Percentiles rank a stretch among this genome's conserved stretches.
Conservation (phyloP, 1,140 invertebrate genomes). For the Drosophila nannoptera region DNA sequence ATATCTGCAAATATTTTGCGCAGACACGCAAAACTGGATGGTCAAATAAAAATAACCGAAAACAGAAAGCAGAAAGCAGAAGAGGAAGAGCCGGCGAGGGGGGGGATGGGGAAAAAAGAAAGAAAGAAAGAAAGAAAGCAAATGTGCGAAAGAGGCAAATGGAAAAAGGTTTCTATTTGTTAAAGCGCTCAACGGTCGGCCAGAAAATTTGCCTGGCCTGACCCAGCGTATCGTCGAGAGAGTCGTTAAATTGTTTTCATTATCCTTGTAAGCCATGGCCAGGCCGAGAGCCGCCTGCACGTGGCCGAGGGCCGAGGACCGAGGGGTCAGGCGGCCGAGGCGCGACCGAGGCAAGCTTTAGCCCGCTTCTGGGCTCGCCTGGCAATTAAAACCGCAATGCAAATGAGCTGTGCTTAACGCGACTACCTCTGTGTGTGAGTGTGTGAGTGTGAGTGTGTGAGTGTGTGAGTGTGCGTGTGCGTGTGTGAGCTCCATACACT, state of each 20-base stretch:
- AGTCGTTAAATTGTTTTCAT: conserved; percentile 78
- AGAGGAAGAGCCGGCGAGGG: too few species aligned
- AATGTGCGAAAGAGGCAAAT: conserved; percentile 12
- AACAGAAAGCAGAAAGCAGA: background rate
- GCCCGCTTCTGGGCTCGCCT: conserved; percentile 18
- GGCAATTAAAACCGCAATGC: conserved; percentile 76
- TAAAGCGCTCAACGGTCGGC: conserved; percentile 48
- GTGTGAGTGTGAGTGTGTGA: conserved; percentile 23
- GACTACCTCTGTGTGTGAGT: conserved; percentile 24
- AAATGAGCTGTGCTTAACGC: conserved; percentile 75
- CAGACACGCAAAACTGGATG: conserved; percentile 59
- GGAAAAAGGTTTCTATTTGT: conserved; percentile 74
- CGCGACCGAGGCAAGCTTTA: background rate
- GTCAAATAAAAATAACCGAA: conserved; percentile 18
- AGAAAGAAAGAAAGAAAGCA: background rate
- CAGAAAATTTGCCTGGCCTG: conserved; percentile 21
- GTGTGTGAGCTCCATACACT: conserved; percentile 14
- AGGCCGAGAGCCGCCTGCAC: conserved; percentile 12
- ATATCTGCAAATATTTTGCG: conserved; percentile 75
- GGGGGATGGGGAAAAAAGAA: too few species aligned
- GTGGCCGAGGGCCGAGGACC: too few species aligned
- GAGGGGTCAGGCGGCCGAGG: too few species aligned
- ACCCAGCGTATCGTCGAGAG: conserved; percentile 65
- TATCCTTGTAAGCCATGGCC: conserved; percentile 68
- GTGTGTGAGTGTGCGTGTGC: conserved; percentile 17